Evolutionary conservation across 2,888 invertebrate species (phyloP), one percentile per base, ranked within the genome.

Genomic region (Aphodius sticticus): DNA sequence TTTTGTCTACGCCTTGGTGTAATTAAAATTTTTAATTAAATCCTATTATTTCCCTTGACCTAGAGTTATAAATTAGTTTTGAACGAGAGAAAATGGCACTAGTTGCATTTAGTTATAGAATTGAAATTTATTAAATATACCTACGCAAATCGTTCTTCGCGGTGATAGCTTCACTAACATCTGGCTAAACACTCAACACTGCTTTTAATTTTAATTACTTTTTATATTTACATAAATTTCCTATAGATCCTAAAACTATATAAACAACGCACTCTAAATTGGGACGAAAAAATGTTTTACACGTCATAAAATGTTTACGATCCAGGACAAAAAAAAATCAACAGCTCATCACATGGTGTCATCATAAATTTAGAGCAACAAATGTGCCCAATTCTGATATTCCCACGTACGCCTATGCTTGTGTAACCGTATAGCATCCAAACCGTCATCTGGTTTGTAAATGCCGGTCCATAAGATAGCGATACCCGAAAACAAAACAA

Each of bases 391-490:
- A 53, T 53, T 53, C 3, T 53, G 53, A 53, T 53, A 53, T 53
- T 53, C 53, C 53, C 53, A 53, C 53, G 53, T 53, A 53, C 53
- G 53, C 53, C 53, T 53, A 53, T 53, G 53, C 53, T 53, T 53
- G 53, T 53, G 53, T 53, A 53, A 53, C 53, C 53, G 53, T 1
- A 1, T 12, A 53, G 7, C 53, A 5, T 53, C 53, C 53, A 53
- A 9, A 53, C 53, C 53, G 53, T 53, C 53, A 53, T 53, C 53
- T 53, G 53, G 7, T 53, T 53, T 12, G 53, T 53, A 7, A 12
- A 53, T 12, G 53, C 12, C 53, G 7, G 9, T 9, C 53, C 53
- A 53, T 53, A 53, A 53, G 53, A 53, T 53, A 53, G 53, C 53
- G 53, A 53, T 53, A 53, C 9, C 53, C 53, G 53, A 53, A 53